A percentile compares a stretch with the other conserved stretches of the same genome.
These are phyloP conservation scores for Probaryconus sp. DNA, from an alignment of 1,140 invertebrate species.

Conservation along the genomic window DNA sequence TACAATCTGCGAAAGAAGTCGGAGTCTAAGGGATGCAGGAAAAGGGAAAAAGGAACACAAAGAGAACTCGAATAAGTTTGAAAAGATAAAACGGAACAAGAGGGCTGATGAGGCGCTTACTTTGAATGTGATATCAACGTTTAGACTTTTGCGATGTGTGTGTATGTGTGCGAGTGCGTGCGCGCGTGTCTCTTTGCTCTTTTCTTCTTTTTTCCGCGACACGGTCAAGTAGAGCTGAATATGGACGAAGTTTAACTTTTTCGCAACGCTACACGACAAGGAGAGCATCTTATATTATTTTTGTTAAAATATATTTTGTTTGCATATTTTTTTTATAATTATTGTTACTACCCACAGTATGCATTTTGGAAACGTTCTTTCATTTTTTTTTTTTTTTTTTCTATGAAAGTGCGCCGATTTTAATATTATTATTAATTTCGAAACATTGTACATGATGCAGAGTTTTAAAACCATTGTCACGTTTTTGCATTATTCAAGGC, in stretches of 20 bases:
- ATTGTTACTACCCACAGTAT: too few relatives aligned
- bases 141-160: constrained; percentile 66
- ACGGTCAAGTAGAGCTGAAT: constrained; percentile 48
- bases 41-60: constrained; percentile 51
- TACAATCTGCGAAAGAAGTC: constrained; percentile 80
- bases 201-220: constrained; percentile 61
- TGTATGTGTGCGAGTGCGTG: constrained; percentile 48
- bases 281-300: too few relatives aligned
- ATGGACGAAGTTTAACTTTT: constrained; percentile 22
- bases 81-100: constrained; percentile 51
- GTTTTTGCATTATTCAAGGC: too few relatives aligned
- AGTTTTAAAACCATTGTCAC: too few relatives aligned
- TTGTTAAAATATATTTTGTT: constrained; percentile 3
- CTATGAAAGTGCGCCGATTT: too few relatives aligned
- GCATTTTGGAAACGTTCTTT: too few relatives aligned
- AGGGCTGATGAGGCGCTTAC: constrained; percentile 62
- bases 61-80: constrained; percentile 57
- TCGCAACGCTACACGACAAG: constrained; percentile 5
- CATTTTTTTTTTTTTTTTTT: too few relatives aligned
- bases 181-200: constrained; percentile 61
- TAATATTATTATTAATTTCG: too few relatives aligned
- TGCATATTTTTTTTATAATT: too few relatives aligned
- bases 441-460: too few relatives aligned
- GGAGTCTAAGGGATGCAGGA: constrained; percentile 57
- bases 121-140: constrained; percentile 77